phyloP scores from a whole-genome alignment of 2,888 invertebrate species.

The Patella caerulea region DNA sequence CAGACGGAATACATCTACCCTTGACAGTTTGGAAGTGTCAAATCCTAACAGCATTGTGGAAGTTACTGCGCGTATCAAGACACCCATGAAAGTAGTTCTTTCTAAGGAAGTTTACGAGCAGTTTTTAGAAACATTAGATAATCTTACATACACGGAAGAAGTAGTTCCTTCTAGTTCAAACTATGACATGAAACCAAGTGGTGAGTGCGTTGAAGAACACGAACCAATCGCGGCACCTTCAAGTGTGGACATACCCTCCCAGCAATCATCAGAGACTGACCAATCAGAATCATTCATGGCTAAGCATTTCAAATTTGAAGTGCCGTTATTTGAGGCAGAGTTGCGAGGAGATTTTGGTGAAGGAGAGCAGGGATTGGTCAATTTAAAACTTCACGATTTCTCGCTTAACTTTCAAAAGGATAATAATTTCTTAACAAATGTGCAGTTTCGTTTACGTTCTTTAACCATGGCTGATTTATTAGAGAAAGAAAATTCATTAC shows the following conservation, averaged over 20 bases:
- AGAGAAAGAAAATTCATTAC: conserved; percentile 83
- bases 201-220: not conserved
- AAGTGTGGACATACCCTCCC: not conserved
- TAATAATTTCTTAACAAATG: conserved; percentile 80
- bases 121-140: conserved; percentile 75
- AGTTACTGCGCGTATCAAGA: conserved; percentile 84
- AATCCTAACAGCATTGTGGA: conserved; percentile 67
- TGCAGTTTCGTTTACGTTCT: conserved; percentile 83
- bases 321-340: conserved; percentile 65
- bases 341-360: conserved; percentile 68
- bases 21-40: conserved; percentile 10
- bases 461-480: conserved; percentile 92
- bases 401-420: conserved; percentile 81
- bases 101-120: conserved; percentile 92
- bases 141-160: conserved; percentile 55
- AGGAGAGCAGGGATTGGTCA: conserved; percentile 77
- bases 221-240: not conserved
- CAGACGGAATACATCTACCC: not conserved
- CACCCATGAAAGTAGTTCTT: conserved; percentile 87
- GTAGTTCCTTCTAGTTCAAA: not conserved
- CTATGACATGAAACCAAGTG: not conserved
- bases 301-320: conserved; percentile 61
- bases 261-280: conserved; percentile 7
- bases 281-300: conserved; percentile 40
- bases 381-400: conserved; percentile 88